Evolutionary conservation across 1,140 invertebrate species (phyloP).

Genomic region (Papilio xuthus): DNA sequence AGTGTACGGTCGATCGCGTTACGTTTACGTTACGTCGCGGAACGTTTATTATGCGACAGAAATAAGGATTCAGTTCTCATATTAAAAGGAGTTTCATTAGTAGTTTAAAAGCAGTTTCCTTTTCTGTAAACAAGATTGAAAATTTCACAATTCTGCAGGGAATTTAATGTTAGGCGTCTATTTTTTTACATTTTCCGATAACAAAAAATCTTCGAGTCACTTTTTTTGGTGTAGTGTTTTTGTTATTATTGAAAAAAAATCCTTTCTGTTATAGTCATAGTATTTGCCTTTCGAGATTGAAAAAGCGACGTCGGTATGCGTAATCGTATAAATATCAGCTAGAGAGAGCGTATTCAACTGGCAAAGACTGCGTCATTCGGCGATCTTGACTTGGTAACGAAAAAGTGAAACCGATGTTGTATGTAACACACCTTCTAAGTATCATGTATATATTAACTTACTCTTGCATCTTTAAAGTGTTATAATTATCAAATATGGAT

Average conservation of each 20-base stretch:
- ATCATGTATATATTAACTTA: slow-evolving; percentile 2
- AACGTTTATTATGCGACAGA: no score
- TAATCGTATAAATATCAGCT: slow-evolving; percentile 30
- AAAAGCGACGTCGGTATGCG: slow-evolving; percentile 23
- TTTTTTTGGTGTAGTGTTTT: background rate
- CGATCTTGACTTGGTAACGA: slow-evolving; percentile 23
- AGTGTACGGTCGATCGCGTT: background rate
- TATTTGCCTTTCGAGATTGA: slow-evolving; percentile 12
- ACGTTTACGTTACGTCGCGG: no score
- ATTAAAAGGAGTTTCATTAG: background rate
- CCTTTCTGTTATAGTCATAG: background rate
- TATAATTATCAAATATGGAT: background rate
- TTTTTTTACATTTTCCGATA: background rate
- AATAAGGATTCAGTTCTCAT: background rate
- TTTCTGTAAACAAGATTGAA: no score
- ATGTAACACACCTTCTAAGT: slow-evolving; percentile 31
- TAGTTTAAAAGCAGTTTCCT: no score
- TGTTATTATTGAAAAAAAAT: background rate
- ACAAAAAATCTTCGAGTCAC: background rate
- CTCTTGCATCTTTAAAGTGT: background rate
- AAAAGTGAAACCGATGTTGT: slow-evolving; percentile 33
- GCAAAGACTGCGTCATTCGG: slow-evolving; percentile 33
- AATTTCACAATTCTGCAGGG: background rate
- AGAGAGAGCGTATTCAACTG: slow-evolving; percentile 33
- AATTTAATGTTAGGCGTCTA: background rate